Evolutionary conservation across 92 coral and sea anemone genomes (phyloP), one percentile per base, ranked within the genome.

Genomic region (Zoanthus gigantus): DNA sequence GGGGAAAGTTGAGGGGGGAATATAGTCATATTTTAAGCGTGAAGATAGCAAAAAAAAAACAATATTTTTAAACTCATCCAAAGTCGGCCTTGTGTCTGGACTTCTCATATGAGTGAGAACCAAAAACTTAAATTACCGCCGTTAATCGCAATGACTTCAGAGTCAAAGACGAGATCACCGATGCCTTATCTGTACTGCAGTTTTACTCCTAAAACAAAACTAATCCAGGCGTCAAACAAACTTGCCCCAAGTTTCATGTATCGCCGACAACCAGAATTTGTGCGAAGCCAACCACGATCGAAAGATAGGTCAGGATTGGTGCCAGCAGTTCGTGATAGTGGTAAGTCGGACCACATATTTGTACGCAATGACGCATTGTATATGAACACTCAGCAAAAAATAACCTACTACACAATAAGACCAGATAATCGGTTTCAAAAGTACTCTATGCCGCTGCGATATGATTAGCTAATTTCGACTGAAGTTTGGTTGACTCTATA

Each of bases 241-340:
- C 92, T 96, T 18, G 98, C 98, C 15, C 93, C 98, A 16, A 96
- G 96, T 56, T 96, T 96, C 83, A 78, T 96, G 91, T 96, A 93
- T 78, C 92, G 96, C 61, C 86, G 96, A 7, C 89, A 95, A 1
- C 95, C 96, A 2, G 95, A 92, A 6, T 92, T 77, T 48, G 94
- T 93, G 58, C 93, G 93, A 12, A 94, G 95, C 17, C 92, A 94
- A 81, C 94, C 96, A 10, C 89, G 93, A 15, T 73, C 29, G 18
- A 89, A 76, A 29, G 56, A 89, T 32, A 91, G 78, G 60, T 92
- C 98, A 11, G 98, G 98, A 5, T 95, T 93, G 52, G 98, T 96
- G 0, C 95, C 98, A 6, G 96, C 95, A 15, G 94, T 90, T 5
- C 85, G 92, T 60, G 90, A 90, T 10, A 98, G 98, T 30, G 95